Evolutionary conservation across 2,797 vertebrate genomes (phyloP).

Genomic region (Anas bahamensis): DNA sequence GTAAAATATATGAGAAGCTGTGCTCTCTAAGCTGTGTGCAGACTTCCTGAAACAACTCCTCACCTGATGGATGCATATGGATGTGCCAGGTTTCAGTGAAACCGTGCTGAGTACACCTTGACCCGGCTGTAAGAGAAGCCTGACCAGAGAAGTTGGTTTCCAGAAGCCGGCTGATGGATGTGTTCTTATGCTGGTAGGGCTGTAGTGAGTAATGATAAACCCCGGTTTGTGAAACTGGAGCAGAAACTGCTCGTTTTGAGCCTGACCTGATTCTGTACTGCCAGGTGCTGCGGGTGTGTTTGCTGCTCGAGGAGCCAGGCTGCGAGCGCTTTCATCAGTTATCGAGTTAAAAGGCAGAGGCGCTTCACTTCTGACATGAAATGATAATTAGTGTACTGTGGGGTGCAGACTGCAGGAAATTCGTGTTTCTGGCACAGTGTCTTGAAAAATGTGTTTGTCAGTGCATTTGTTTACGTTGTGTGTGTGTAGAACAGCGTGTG

Average conservation of each 20-base stretch:
- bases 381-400: conserved; percentile 39
- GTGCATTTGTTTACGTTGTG: background rate
- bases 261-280: conserved; percentile 43
- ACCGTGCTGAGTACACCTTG: background rate
- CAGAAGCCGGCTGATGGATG: background rate
- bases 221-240: background rate
- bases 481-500: background rate
- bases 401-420: background rate
- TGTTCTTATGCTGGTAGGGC: fast-evolving
- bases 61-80: background rate
- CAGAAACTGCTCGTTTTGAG: background rate
- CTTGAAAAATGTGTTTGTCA: conserved; percentile 2
- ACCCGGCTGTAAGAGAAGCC: background rate
- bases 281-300: background rate
- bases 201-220: background rate
- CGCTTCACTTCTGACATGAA: conserved; percentile 6
- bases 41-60: background rate
- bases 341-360: background rate
- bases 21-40: background rate
- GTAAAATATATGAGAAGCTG: background rate
- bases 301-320: conserved; percentile 8
- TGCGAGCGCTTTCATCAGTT: conserved; percentile 34
- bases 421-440: background rate
- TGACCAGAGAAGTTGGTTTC: background rate
- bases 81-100: background rate